Conservation (phyloP, 2,888 invertebrate genomes). For the Cetonia aurata region DNA sequence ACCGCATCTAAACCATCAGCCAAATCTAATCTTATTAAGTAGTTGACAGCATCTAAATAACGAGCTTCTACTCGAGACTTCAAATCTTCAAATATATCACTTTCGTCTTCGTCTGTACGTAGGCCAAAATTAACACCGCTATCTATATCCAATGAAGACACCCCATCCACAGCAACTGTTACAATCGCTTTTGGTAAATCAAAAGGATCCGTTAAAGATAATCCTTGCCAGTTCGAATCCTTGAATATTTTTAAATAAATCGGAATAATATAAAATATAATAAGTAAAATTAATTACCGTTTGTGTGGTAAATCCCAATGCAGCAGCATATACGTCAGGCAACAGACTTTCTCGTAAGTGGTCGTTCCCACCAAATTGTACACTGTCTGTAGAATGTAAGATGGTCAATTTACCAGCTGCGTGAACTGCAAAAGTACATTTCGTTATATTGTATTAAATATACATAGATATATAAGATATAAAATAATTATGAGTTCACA, state of each 20-base stretch:
- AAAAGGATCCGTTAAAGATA: slow-evolving; percentile 79
- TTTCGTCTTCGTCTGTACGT: slow-evolving; percentile 74
- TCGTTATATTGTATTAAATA: neutral
- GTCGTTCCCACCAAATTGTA: slow-evolving; percentile 77
- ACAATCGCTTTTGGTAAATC: slow-evolving; percentile 79
- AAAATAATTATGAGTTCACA: neutral
- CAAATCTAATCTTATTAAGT: slow-evolving; percentile 75
- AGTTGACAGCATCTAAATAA: slow-evolving; percentile 72
- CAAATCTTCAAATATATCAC: slow-evolving; percentile 72
- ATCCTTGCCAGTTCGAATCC: slow-evolving; percentile 78
- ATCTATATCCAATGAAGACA: slow-evolving; percentile 69
- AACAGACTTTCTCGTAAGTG: slow-evolving; percentile 74
- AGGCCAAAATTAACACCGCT: slow-evolving; percentile 72
- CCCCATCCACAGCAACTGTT: slow-evolving; percentile 78
- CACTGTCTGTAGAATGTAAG: slow-evolving; percentile 76
- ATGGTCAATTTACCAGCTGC: slow-evolving; percentile 75
- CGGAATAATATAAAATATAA: neutral
- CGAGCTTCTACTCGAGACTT: slow-evolving; percentile 72
- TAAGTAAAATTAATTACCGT: slow-evolving; percentile 66
- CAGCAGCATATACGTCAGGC: slow-evolving; percentile 79
- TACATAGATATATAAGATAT: neutral
- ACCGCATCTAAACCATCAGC: slow-evolving; percentile 73
- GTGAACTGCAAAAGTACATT: slow-evolving; percentile 27
- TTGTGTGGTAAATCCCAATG: slow-evolving; percentile 80
- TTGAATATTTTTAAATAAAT: slow-evolving; percentile 57